Base-by-base conservation (phyloP, 2,113 vertebrate species). In the Tylochromis polylepis region DNA sequence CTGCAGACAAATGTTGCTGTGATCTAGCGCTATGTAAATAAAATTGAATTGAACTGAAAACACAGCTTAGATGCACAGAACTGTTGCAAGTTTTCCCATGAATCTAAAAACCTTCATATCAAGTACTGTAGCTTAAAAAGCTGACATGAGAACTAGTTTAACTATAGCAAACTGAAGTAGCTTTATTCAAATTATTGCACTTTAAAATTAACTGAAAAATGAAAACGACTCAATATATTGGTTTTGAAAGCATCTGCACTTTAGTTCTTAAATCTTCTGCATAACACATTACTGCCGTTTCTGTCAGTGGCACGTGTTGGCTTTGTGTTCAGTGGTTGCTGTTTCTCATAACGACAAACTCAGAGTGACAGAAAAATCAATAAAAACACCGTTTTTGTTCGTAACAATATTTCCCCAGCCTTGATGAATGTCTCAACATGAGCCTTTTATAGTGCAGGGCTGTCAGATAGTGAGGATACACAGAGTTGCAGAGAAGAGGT, bases 361-460 rank as follows among this genome's bases (percentile, higher is more conserved):
- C 49, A 27, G 29, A 81, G 84, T 3, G 87, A 91, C 93, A 91
- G 93, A 16, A 86, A 84, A 84, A 91, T 95, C 92, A 88, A 93
- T 95, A 84, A 82, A 88, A 92, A 91, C 53, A 1, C 36, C 43
- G 80, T 89, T 94, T 90, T 89, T 89, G 90, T 93, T 89, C 6
- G 84, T 91, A 60, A 91, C 86, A 75, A 41, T 84, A 67, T 92
- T 87, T 70, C 41, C 43, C 4, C 5, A 2, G 31, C 16, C 36
- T 87, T 72, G 87, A 89, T 80, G 75, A 67, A 89, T 59, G 85
- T 83, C 67, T 90, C 24, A 5, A 4, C 57, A 22, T 89, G 59
- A 10, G 67, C 58, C 11, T 6, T 70, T 70, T 16, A 24, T 3
- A 70, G n/a, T 3, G 31, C 53, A 8, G 77, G n/a, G 77, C 86